phyloP scores from a whole-genome alignment of 1,140 invertebrate genomes.

The Megathymus violae region DNA sequence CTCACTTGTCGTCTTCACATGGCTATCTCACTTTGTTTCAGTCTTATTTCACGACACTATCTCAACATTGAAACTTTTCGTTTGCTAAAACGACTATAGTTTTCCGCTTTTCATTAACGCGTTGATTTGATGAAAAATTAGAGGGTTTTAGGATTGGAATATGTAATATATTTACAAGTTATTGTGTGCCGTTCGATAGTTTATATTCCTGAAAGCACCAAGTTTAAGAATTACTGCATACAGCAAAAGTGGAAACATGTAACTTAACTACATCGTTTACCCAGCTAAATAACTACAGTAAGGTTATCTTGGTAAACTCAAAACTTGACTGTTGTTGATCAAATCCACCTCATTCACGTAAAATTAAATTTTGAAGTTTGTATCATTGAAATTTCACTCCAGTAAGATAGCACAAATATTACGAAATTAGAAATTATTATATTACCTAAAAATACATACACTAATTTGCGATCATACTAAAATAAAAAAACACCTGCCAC shows the following conservation, averaged over 20 bases:
- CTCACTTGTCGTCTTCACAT: background rate
- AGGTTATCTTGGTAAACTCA: no score
- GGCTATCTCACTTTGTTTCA: slow-evolving; percentile 6
- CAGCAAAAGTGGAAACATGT: slow-evolving; percentile 13
- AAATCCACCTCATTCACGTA: no score
- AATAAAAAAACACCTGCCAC: background rate
- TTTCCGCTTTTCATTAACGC: background rate
- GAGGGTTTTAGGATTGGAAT: background rate
- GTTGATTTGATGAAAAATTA: background rate
- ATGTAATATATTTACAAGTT: no score
- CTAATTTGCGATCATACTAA: background rate
- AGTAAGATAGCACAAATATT: background rate
- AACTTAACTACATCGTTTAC: background rate
- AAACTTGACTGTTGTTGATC: no score
- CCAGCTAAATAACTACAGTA: no score
- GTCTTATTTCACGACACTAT: slow-evolving; percentile 4
- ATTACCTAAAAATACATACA: background rate
- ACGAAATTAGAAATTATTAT: background rate
- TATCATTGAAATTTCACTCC: background rate
- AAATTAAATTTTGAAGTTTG: background rate
- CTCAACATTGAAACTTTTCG: background rate
- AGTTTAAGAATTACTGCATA: background rate
- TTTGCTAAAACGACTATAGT: background rate
- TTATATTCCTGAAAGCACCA: slow-evolving; percentile 17
- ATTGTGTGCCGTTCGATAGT: background rate